Evolutionary conservation across 2,888 invertebrate species (phyloP).

Genomic region (Archips xylosteana): DNA sequence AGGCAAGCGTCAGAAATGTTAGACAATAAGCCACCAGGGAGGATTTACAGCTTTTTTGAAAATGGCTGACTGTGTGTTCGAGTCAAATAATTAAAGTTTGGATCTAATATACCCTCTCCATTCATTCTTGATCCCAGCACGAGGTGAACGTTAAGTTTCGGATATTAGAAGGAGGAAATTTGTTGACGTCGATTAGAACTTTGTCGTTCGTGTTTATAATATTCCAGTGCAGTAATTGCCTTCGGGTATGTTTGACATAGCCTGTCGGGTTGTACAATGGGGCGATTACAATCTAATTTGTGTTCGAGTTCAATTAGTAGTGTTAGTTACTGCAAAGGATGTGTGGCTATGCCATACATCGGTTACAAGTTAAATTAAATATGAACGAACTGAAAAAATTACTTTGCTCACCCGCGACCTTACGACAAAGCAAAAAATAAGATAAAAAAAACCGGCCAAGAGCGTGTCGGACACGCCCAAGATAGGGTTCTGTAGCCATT

Average conservation of each 20-base stretch:
- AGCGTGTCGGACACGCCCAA: no score
- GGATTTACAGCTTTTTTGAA: no score
- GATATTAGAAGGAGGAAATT: constrained; percentile 66
- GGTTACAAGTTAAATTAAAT: no score
- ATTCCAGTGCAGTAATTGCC: constrained; percentile 34
- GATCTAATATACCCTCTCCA: constrained; percentile 26
- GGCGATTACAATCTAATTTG: not conserved
- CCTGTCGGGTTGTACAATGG: not conserved
- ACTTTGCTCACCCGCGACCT: no score
- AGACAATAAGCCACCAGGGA: no score
- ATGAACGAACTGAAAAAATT: no score
- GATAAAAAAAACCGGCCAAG: no score
- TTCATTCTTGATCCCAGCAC: constrained; percentile 18
- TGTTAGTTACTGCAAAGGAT: not conserved
- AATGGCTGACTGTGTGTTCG: no score
- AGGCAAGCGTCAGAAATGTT: no score
- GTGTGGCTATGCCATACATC: not conserved
- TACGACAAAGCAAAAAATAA: no score
- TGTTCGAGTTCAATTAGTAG: not conserved
- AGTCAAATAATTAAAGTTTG: not conserved
- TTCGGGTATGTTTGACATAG: constrained; percentile 18
- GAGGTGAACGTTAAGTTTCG: constrained; percentile 59
- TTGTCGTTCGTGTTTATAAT: constrained; percentile 49
- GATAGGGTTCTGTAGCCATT: no score
- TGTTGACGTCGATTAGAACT: constrained; percentile 63